These are phyloP conservation scores for Prosapia bicincta DNA, from an alignment of 2,888 invertebrate species.

Conservation along the genomic window DNA sequence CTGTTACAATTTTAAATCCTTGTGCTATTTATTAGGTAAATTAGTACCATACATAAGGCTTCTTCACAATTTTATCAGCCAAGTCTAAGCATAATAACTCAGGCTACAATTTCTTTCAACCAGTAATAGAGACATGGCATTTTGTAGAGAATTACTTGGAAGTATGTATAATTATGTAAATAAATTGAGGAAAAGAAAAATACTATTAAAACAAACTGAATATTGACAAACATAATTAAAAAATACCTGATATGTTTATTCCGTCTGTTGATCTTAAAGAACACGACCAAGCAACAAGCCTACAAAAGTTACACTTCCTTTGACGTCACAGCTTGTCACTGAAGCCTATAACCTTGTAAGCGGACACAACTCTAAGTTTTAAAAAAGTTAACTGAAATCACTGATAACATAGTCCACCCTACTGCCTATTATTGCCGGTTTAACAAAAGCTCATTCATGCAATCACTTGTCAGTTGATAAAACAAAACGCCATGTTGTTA, in stretches of 20 bases:
- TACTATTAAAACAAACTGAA: background rate
- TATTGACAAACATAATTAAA: background rate
- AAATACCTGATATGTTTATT: slow-evolving; percentile 2
- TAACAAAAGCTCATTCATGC: background rate
- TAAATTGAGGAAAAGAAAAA: background rate
- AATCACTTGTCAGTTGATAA: slow-evolving; percentile 2
- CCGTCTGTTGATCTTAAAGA: background rate
- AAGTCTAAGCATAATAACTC: background rate
- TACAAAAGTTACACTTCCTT: slow-evolving; percentile 28
- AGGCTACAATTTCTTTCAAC: background rate
- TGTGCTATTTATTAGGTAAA: too few relatives aligned
- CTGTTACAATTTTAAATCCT: too few relatives aligned
- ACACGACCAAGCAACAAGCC: slow-evolving; percentile 20
- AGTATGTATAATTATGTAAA: too few relatives aligned
- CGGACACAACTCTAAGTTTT: background rate
- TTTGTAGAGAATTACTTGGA: too few relatives aligned
- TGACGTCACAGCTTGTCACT: slow-evolving; percentile 26
- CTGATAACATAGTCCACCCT: background rate
- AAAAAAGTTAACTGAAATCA: background rate
- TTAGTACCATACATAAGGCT: too few relatives aligned
- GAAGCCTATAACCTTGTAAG: slow-evolving; percentile 24
- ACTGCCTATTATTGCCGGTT: background rate
- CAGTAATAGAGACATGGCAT: background rate
- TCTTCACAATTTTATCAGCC: background rate
- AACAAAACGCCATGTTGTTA: slow-evolving; percentile 2